Evolutionary conservation across 1,140 invertebrate species (phyloP).

Genomic region (Oryctes rhinoceros): DNA sequence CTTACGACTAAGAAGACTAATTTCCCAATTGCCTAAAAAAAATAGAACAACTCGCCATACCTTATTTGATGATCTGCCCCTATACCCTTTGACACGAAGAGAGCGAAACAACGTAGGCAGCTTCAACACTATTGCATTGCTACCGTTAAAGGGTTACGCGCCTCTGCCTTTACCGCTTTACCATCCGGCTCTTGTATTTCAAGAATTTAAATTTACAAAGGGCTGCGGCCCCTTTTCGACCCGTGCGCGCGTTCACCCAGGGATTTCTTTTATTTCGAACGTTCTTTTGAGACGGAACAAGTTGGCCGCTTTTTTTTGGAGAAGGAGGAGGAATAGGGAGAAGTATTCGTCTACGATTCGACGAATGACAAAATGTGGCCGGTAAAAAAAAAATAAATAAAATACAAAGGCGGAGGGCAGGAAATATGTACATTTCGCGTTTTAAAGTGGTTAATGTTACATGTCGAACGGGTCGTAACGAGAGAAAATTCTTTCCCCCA

Average conservation of each 20-base stretch:
- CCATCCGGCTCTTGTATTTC: slow-evolving; percentile 45
- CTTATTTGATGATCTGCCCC: slow-evolving; percentile 42
- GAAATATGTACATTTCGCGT: background rate
- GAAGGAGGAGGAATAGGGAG: background rate
- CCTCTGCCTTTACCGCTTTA: background rate
- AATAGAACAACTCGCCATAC: too few relatives aligned
- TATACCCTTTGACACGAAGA: slow-evolving; percentile 48
- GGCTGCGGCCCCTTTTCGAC: slow-evolving; percentile 50
- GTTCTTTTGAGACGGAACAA: slow-evolving; percentile 30
- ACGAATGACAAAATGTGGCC: background rate
- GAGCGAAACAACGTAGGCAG: background rate
- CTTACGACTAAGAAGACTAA: too few relatives aligned
- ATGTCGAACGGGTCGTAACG: background rate
- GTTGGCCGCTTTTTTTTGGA: background rate
- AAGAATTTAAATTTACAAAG: slow-evolving; percentile 54
- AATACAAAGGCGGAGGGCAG: background rate
- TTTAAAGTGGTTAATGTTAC: slow-evolving; percentile 8
- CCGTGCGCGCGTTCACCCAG: slow-evolving; percentile 28
- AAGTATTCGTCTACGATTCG: background rate
- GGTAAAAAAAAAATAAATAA: background rate
- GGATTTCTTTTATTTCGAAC: slow-evolving; percentile 48
- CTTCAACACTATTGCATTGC: background rate
- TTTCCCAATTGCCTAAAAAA: too few relatives aligned
- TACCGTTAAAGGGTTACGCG: slow-evolving; percentile 45
- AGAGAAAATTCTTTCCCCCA: background rate